Evolutionary conservation across 2,888 invertebrate genomes (phyloP).

Genomic region (Phyllotreta cruciferae): DNA sequence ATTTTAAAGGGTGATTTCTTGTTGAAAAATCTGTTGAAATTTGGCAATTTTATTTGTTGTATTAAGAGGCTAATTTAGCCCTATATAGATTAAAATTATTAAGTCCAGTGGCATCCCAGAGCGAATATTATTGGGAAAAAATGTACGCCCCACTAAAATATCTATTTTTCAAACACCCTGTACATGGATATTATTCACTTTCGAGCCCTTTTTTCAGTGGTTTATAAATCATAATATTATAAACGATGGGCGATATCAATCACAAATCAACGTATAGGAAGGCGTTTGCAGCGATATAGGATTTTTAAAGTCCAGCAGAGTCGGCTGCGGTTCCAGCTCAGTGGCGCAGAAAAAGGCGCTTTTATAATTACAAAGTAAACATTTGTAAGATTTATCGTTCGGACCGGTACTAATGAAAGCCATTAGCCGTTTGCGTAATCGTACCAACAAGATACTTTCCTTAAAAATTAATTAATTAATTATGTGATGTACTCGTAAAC

Average conservation of each 20-base stretch:
- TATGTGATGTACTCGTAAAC: no score
- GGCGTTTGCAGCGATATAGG: constrained; percentile 6
- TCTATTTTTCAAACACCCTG: no score
- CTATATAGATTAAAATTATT: no score
- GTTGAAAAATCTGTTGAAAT: no score
- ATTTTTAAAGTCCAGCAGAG: constrained; percentile 1
- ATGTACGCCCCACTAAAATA: no score
- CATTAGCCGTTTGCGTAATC: constrained; percentile 13
- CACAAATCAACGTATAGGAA: constrained; percentile 9
- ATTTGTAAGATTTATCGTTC: constrained; percentile 13
- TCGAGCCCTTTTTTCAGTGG: not conserved
- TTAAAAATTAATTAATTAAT: no score
- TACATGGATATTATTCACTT: no score
- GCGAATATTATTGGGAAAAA: no score
- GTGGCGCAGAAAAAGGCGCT: constrained; percentile 27
- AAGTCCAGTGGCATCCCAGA: no score
- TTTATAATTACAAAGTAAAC: constrained; percentile 23
- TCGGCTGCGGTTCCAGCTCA: constrained; percentile 20
- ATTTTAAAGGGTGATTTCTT: no score
- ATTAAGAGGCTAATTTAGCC: no score
- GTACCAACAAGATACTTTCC: not conserved
- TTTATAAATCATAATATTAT: constrained; percentile 11
- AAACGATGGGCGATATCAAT: constrained; percentile 13
- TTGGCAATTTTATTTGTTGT: no score
- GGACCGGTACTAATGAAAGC: constrained; percentile 16